phyloP scores from a whole-genome alignment of 2,797 vertebrate genomes.

The Perodicticus potto region DNA sequence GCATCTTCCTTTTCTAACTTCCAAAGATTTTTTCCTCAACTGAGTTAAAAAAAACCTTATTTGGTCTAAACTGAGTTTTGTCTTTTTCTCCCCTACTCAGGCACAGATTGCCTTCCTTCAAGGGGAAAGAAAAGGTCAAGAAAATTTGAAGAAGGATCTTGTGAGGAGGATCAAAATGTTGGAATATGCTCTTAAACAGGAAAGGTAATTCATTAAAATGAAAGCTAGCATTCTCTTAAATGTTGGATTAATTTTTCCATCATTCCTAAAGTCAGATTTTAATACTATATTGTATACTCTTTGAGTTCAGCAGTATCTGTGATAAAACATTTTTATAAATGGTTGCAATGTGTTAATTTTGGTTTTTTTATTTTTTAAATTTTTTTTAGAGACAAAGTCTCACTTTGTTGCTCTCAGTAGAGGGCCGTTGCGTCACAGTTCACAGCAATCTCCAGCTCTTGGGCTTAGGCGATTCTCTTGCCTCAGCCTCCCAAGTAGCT shows the following conservation, averaged over 20 bases:
- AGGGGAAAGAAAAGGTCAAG: slow-evolving; percentile 98
- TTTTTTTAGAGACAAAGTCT: no score
- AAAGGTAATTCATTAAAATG: slow-evolving; percentile 90
- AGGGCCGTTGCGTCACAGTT: no score
- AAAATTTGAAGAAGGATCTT: slow-evolving; percentile 99
- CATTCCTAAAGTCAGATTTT: slow-evolving; percentile 49
- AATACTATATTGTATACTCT: neutral
- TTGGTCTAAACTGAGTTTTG: slow-evolving; percentile 35
- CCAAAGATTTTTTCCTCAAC: slow-evolving; percentile 5
- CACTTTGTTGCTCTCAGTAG: no score
- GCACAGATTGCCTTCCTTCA: slow-evolving; percentile 99
- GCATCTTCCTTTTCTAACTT: neutral
- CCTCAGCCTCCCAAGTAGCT: no score
- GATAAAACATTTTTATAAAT: slow-evolving; percentile 37
- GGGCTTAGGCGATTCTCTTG: no score
- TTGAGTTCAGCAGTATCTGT: slow-evolving; percentile 20
- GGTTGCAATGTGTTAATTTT: neutral
- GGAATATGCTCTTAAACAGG: slow-evolving; percentile 98
- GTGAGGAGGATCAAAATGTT: slow-evolving; percentile 99
- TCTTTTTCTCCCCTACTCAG: slow-evolving; percentile 86
- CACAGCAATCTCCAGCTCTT: no score
- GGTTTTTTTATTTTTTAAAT: no score
- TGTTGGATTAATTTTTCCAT: slow-evolving; percentile 37
- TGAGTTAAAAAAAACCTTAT: neutral
- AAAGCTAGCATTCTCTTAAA: slow-evolving; percentile 15